These are phyloP conservation scores for Pentamera pediparva DNA, from an alignment of 53 echinoderm and acorn worm genomes.

Conservation along the genomic window DNA sequence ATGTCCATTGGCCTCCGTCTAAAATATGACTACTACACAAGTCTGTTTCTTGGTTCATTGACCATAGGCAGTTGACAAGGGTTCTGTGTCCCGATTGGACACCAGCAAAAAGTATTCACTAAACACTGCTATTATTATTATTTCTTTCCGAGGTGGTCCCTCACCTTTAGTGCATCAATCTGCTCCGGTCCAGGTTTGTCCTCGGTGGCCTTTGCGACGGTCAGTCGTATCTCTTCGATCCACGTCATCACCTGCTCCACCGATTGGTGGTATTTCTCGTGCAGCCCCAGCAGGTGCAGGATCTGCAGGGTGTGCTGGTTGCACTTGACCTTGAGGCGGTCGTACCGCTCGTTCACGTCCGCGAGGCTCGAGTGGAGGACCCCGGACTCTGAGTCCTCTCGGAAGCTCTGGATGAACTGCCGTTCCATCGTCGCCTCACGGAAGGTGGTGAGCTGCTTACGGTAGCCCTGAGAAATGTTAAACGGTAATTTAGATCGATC, in stretches of 20 bases:
- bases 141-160: background rate
- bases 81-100: no score
- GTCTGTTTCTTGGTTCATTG: no score
- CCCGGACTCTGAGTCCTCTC: conserved; percentile 66
- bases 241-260: conserved; percentile 71
- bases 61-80: no score
- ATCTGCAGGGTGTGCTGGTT: conserved; percentile 79
- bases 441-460: conserved; percentile 67
- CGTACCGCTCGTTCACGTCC: conserved; percentile 87
- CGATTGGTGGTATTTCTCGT: conserved; percentile 72
- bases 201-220: conserved; percentile 39
- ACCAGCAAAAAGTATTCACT: no score
- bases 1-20: background rate
- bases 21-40: background rate
- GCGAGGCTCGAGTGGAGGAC: conserved; percentile 67
- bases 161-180: conserved; percentile 46
- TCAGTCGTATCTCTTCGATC: conserved; percentile 74
- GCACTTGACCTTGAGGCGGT: conserved; percentile 74
- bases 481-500: no score
- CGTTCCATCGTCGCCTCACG: conserved; percentile 63
- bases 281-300: conserved; percentile 67
- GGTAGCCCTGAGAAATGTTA: conserved; percentile 46
- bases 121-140: no score
- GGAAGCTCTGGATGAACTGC: conserved; percentile 72
- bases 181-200: conserved; percentile 62